Percentiles rank a stretch among this genome's conserved stretches.
Conservation (phyloP, 1,140 invertebrate genomes). For the Diuraphis noxia region DNA sequence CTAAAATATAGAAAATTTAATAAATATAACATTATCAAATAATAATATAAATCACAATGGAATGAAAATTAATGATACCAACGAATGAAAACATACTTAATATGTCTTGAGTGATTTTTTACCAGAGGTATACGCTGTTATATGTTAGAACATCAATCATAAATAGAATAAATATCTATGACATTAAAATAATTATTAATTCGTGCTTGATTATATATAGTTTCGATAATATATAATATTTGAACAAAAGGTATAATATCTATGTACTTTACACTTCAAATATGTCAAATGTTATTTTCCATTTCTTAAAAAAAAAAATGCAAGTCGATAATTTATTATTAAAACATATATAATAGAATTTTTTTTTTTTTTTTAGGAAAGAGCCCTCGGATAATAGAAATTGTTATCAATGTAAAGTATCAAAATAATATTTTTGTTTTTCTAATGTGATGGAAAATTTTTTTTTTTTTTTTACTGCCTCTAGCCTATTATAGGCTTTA, state of each 20-base stretch:
- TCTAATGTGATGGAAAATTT: not conserved
- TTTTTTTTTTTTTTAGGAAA: too few species aligned
- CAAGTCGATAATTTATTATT: not conserved
- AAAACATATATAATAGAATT: too few species aligned
- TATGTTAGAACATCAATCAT: not conserved
- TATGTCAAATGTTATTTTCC: not conserved
- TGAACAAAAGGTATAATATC: not conserved
- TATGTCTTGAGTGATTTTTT: not conserved
- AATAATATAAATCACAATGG: not conserved
- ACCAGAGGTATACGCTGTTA: not conserved
- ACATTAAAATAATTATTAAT: not conserved
- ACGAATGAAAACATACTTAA: not conserved
- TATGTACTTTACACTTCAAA: not conserved
- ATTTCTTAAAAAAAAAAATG: not conserved
- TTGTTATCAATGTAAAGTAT: not conserved
- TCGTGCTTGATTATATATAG: too few species aligned
- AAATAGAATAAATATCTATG: not conserved
- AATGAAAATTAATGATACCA: not conserved
- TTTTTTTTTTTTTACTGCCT: not conserved
- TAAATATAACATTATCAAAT: too few species aligned
- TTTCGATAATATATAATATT: not conserved
- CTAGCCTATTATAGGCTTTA: not conserved
- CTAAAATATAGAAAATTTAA: not conserved
- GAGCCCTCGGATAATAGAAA: not conserved
- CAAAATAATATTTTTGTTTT: not conserved